These are phyloP conservation scores for Hydractinia symbiolongicarpus DNA, from an alignment of 30 jellyfish, hydroid and myxozoan species.

Conservation along the genomic window DNA sequence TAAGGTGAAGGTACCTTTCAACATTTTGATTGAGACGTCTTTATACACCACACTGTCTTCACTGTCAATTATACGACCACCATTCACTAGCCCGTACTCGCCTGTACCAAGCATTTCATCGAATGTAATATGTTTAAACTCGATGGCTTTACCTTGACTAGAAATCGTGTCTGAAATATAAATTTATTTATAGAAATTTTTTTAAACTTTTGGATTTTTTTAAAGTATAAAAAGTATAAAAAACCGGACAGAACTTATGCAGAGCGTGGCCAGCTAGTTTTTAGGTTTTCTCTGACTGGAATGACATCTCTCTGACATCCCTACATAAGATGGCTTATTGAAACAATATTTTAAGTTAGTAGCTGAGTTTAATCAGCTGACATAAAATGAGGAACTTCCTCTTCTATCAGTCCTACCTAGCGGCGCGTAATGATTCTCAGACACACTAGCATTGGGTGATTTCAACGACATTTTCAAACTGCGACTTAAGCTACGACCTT, in stretches of 20 bases:
- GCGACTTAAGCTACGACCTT: neutral
- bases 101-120: slow-evolving; percentile 44
- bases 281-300: too few relatives aligned
- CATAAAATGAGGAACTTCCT: too few relatives aligned
- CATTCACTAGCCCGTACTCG: slow-evolving; percentile 34
- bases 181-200: neutral
- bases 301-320: too few relatives aligned
- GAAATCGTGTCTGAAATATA: slow-evolving; percentile 19
- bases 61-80: slow-evolving; percentile 38
- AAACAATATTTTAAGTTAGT: too few relatives aligned
- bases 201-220: neutral
- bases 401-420: slow-evolving; percentile 12
- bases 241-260: neutral
- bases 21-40: slow-evolving; percentile 38
- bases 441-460: neutral
- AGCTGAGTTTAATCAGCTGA: too few relatives aligned
- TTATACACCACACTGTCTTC: slow-evolving; percentile 13
- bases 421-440: slow-evolving; percentile 29
- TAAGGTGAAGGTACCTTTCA: slow-evolving; percentile 12
- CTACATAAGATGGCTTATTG: too few relatives aligned
- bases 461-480: slow-evolving; percentile 11
- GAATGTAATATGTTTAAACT: slow-evolving; percentile 27
- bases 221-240: neutral
- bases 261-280: neutral
- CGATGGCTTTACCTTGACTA: slow-evolving; percentile 37